Evolutionary conservation across 2,888 invertebrate genomes (phyloP).

Genomic region (Polia nebulosa): DNA sequence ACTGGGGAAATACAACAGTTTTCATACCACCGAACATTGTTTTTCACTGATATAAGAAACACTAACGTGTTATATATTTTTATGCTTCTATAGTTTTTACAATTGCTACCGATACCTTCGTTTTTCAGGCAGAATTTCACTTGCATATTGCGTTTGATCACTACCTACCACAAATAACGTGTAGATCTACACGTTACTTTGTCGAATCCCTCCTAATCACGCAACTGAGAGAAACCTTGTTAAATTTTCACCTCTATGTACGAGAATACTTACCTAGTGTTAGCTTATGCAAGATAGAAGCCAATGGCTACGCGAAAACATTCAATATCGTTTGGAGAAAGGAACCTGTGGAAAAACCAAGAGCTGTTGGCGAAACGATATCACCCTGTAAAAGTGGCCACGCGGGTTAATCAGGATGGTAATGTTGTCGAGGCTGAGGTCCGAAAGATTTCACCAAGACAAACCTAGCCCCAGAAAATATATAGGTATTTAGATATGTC

Average conservation of each 20-base stretch:
- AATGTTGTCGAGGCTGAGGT: slow-evolving; percentile 8
- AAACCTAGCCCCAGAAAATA: background rate
- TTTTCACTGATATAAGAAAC: background rate
- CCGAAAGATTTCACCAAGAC: slow-evolving; percentile 9
- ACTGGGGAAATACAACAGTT: slow-evolving; percentile 71
- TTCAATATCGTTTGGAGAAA: slow-evolving; percentile 23
- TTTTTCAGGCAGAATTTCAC: background rate
- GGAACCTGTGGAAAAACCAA: slow-evolving; percentile 22
- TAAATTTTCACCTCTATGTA: background rate
- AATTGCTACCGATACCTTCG: background rate
- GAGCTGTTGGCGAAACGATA: slow-evolving; percentile 3
- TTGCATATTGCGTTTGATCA: background rate
- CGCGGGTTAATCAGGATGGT: background rate
- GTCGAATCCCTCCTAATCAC: background rate
- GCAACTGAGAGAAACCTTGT: background rate
- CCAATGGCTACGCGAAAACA: slow-evolving; percentile 21
- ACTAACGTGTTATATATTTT: too few relatives aligned
- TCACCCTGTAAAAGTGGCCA: slow-evolving; percentile 3
- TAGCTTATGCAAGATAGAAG: slow-evolving; percentile 11
- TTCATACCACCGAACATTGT: slow-evolving; percentile 1
- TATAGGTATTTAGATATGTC: background rate
- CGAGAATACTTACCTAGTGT: background rate
- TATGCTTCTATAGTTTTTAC: background rate
- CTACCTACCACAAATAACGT: background rate
- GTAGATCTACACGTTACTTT: too few relatives aligned